These are phyloP conservation scores for Alviniconcha marisindica DNA, from an alignment of 1,140 invertebrate genomes.

Conservation along the genomic window DNA sequence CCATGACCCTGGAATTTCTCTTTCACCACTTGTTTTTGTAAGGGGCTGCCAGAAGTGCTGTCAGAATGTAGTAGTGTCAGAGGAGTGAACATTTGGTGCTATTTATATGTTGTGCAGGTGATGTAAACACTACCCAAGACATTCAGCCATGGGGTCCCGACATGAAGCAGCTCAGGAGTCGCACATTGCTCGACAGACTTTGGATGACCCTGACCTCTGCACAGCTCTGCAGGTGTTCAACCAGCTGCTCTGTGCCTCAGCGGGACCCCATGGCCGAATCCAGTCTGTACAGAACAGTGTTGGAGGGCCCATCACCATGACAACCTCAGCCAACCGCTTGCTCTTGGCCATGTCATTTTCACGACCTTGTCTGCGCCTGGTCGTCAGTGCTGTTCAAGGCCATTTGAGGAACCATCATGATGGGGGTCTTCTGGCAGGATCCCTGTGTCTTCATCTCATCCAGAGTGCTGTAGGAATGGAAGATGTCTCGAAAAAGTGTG, in stretches of 20 bases:
- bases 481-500: conserved; percentile 30
- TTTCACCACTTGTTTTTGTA: too few relatives aligned
- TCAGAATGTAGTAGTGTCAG: too few relatives aligned
- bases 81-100: too few relatives aligned
- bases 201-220: conserved; percentile 19
- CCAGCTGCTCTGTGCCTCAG: conserved; percentile 40
- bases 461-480: conserved; percentile 38
- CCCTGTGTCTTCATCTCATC: conserved; percentile 43
- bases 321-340: conserved; percentile 45
- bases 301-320: conserved; percentile 54
- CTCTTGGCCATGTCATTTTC: conserved; percentile 44
- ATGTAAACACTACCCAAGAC: not conserved
- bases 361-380: conserved; percentile 52
- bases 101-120: too few relatives aligned
- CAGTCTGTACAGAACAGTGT: conserved; percentile 53
- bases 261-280: conserved; percentile 50
- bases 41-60: too few relatives aligned
- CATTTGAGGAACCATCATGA: conserved; percentile 52
- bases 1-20: too few relatives aligned
- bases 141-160: conserved; percentile 23
- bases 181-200: not conserved
- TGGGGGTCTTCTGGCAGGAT: conserved; percentile 50
- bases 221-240: conserved; percentile 36
- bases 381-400: conserved; percentile 47
- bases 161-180: not conserved